These are phyloP conservation scores for Onychostruthus taczanowskii DNA, from an alignment of 2,113 vertebrate genomes.

Conservation along the genomic window DNA sequence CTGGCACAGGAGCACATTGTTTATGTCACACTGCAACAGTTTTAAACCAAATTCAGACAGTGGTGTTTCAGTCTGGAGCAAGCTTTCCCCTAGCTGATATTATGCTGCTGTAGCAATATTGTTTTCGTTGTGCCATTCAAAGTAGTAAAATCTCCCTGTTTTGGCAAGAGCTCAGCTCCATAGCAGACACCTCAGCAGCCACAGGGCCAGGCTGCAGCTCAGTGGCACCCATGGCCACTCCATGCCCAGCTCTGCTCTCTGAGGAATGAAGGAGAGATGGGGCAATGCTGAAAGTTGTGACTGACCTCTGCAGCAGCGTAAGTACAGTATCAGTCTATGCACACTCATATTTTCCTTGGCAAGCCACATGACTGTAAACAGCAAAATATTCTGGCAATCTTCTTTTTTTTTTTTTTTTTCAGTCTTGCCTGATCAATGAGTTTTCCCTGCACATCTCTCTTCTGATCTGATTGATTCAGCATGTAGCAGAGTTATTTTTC, in stretches of 20 bases:
- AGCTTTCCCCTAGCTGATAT: neutral
- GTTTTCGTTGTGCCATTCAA: neutral
- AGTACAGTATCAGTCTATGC: constrained; percentile 13
- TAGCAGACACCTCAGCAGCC: neutral
- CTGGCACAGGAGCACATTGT: neutral
- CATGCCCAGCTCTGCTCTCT: neutral
- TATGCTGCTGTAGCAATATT: neutral
- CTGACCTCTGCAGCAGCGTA: neutral
- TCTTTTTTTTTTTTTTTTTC: neutral
- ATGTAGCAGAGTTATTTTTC: neutral
- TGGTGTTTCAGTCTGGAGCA: neutral
- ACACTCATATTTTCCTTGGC: constrained; percentile 41
- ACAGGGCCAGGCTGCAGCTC: neutral
- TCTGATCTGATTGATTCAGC: constrained; percentile 17
- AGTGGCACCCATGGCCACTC: neutral
- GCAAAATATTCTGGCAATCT: neutral
- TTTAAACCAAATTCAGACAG: neutral
- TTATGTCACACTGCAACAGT: neutral
- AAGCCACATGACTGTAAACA: constrained; percentile 25
- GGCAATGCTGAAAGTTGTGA: neutral
- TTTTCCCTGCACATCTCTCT: neutral
- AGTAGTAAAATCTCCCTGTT: neutral
- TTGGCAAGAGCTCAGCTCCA: neutral
- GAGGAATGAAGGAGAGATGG: neutral
- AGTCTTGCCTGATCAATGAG: neutral